Conservation (phyloP, 2,797 vertebrate genomes). For the Pyrrhura leucotis region DNA sequence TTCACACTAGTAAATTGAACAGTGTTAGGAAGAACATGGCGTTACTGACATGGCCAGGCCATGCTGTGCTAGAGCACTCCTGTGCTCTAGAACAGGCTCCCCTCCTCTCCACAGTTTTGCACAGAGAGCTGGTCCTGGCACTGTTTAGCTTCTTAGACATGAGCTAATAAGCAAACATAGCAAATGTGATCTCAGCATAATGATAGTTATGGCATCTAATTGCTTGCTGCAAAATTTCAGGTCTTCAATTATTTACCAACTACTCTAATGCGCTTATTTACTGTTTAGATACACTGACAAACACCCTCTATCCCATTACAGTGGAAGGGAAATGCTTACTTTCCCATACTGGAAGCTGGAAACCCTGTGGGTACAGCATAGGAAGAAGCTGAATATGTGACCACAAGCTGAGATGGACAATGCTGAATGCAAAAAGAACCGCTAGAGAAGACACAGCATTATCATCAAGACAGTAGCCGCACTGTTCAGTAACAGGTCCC, state of each 20-base stretch:
- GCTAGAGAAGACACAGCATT: neutral
- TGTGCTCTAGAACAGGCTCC: neutral
- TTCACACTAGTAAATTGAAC: neutral
- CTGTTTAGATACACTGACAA: neutral
- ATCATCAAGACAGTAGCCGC: accelerated
- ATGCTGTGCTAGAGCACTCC: neutral
- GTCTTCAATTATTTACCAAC: neutral
- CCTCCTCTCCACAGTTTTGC: neutral
- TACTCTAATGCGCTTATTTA: neutral
- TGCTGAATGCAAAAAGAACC: neutral
- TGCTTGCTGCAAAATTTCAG: neutral
- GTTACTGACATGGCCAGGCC: neutral
- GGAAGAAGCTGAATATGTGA: neutral
- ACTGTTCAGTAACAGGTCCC: accelerated
- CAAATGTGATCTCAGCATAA: neutral
- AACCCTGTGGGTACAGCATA: neutral
- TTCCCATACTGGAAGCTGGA: neutral
- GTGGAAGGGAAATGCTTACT: neutral
- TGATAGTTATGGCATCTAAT: neutral
- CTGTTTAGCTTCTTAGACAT: neutral
- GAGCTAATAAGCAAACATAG: neutral
- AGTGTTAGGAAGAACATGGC: neutral
- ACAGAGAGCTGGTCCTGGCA: neutral
- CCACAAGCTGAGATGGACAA: accelerated
- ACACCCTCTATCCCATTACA: neutral